Conservation (phyloP, 2,888 invertebrate species). For the Agrenia bidenticulata region DNA sequence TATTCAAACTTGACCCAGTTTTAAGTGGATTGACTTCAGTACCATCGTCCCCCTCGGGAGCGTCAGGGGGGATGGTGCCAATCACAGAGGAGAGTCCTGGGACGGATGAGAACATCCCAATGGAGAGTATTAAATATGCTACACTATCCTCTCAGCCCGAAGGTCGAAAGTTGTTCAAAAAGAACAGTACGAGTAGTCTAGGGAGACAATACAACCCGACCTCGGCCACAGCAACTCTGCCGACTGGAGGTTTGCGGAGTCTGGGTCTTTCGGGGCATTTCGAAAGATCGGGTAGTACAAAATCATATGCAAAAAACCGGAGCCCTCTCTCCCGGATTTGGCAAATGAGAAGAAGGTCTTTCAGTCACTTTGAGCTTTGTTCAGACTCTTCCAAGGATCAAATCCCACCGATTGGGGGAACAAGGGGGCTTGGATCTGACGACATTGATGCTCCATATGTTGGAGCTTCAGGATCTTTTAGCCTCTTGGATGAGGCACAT, state of each 20-base stretch:
- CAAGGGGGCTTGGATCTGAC: neutral
- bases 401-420: slow-evolving; percentile 13
- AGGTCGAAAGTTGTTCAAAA: slow-evolving; percentile 39
- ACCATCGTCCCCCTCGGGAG: slow-evolving; percentile 1
- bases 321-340: slow-evolving; percentile 48
- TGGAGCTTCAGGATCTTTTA: slow-evolving; percentile 10
- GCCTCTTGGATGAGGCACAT: slow-evolving; percentile 13
- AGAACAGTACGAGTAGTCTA: slow-evolving; percentile 36
- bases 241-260: neutral
- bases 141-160: slow-evolving; percentile 15
- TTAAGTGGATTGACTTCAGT: slow-evolving; percentile 28
- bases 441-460: neutral
- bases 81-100: slow-evolving; percentile 34
- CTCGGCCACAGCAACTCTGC: slow-evolving; percentile 7
- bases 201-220: slow-evolving; percentile 31
- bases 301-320: slow-evolving; percentile 46
- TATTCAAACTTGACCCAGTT: slow-evolving; percentile 42
- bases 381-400: neutral
- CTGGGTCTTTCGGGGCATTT: slow-evolving; percentile 31
- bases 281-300: slow-evolving; percentile 48
- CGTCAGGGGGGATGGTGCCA: slow-evolving; percentile 27
- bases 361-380: slow-evolving; percentile 18
- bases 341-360: slow-evolving; percentile 40
- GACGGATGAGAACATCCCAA: neutral
- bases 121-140: neutral